Evolutionary conservation across 1,140 invertebrate genomes (phyloP).

Genomic region (Drosophila jambulina): DNA sequence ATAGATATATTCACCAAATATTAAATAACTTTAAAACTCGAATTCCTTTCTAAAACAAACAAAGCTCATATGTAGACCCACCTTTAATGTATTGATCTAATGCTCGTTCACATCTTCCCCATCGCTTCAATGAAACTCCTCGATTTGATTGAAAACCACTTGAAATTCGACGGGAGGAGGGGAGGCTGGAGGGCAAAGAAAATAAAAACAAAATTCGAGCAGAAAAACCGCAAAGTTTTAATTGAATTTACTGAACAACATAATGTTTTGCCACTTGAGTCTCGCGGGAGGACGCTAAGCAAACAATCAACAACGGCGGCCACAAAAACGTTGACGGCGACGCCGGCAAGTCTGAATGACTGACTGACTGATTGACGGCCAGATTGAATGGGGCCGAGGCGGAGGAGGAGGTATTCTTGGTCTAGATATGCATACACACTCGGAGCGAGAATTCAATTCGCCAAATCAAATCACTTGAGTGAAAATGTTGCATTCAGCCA

Average conservation of each 20-base stretch:
- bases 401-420: constrained; percentile 15
- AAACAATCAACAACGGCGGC: constrained; percentile 58
- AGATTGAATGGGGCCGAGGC: constrained; percentile 26
- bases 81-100: constrained; percentile 50
- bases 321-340: constrained; percentile 44
- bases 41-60: not conserved
- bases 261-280: constrained; percentile 82
- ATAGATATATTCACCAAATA: too few relatives aligned
- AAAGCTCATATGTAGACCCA: not conserved
- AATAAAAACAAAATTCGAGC: constrained; percentile 62
- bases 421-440: constrained; percentile 76
- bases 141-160: constrained; percentile 79
- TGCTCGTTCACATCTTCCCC: not conserved
- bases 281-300: constrained; percentile 80
- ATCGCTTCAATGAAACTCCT: constrained; percentile 44
- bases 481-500: constrained; percentile 61
- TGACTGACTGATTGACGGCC: constrained; percentile 51
- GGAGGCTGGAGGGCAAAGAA: constrained; percentile 19
- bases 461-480: constrained; percentile 83
- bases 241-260: constrained; percentile 82
- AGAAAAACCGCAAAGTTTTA: constrained; percentile 82
- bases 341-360: constrained; percentile 54
- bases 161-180: constrained; percentile 33
- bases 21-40: not conserved
- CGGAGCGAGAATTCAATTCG: constrained; percentile 75